Conservation (phyloP, 2,888 invertebrate species). For the Acleris literana region DNA sequence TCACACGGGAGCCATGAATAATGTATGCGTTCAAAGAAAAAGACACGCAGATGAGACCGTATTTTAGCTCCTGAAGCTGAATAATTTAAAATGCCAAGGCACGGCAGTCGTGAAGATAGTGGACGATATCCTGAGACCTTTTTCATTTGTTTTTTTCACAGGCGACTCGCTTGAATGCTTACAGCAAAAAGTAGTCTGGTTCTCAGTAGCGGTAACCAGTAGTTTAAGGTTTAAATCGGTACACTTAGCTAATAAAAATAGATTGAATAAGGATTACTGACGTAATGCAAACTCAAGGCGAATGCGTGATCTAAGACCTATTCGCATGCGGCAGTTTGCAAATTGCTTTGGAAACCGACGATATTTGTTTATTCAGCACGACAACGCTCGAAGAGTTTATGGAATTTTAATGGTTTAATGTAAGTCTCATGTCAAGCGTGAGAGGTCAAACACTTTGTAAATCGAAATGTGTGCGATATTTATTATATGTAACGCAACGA, state of each 20-base stretch:
- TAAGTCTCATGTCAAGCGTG: conserved; percentile 26
- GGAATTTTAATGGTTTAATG: conserved; percentile 61
- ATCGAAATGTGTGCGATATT: conserved; percentile 19
- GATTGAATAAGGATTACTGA: conserved; percentile 21
- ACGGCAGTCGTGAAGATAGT: conserved; percentile 42
- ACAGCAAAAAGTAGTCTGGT: conserved; percentile 26
- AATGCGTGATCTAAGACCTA: conserved; percentile 36
- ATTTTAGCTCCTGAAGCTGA: conserved; percentile 66
- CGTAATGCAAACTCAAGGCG: conserved; percentile 33
- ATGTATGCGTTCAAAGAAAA: conserved; percentile 67
- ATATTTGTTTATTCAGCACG: conserved; percentile 59
- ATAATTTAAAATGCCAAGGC: conserved; percentile 63
- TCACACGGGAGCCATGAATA: conserved; percentile 65
- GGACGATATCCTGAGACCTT: conserved; percentile 38
- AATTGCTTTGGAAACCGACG: conserved; percentile 50
- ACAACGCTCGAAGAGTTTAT: conserved; percentile 53
- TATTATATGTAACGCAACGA: background rate
- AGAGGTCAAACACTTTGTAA: conserved; percentile 30
- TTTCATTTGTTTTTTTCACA: conserved; percentile 34
- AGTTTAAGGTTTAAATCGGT: conserved; percentile 15
- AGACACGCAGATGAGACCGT: conserved; percentile 68
- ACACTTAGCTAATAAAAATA: conserved; percentile 5
- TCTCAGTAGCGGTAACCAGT: conserved; percentile 10
- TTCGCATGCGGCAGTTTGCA: conserved; percentile 31
- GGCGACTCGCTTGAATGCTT: conserved; percentile 29